Conservation (phyloP, 2,888 invertebrate genomes). For the Protodeltote pygarga region DNA sequence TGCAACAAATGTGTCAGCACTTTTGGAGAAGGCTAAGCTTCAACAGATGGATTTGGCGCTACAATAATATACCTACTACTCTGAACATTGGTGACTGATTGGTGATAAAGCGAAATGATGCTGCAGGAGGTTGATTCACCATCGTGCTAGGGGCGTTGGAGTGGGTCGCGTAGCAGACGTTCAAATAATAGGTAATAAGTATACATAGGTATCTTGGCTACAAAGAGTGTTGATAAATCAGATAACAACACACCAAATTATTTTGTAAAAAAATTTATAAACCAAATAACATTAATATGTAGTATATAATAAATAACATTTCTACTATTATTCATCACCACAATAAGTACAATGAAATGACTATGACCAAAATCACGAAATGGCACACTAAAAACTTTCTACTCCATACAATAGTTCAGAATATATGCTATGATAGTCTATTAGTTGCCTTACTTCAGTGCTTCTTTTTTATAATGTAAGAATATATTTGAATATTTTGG, state of each 20-base stretch:
- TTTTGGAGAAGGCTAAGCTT: too few species aligned
- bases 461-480: constrained; percentile 4
- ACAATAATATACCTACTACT: too few species aligned
- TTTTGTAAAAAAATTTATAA: constrained; percentile 27
- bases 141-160: too few species aligned
- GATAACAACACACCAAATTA: background rate
- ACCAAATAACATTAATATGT: constrained; percentile 24
- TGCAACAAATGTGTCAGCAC: too few species aligned
- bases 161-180: too few species aligned
- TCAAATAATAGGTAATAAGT: too few species aligned
- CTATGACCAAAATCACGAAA: constrained; percentile 12
- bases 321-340: constrained; percentile 11
- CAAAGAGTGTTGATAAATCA: background rate
- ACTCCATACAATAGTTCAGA: constrained; percentile 1
- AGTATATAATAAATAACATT: constrained; percentile 4
- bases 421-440: constrained; percentile 1
- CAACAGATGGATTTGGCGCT: too few species aligned
- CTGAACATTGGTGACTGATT: too few species aligned
- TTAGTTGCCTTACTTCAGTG: constrained; percentile 2
- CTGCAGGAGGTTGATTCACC: too few species aligned
- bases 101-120: too few species aligned
- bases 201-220: too few species aligned
- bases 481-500: constrained; percentile 5
- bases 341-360: constrained; percentile 34
- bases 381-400: constrained; percentile 1